Conservation (phyloP, 1,140 invertebrate species). For the Heliothis subflexa region DNA sequence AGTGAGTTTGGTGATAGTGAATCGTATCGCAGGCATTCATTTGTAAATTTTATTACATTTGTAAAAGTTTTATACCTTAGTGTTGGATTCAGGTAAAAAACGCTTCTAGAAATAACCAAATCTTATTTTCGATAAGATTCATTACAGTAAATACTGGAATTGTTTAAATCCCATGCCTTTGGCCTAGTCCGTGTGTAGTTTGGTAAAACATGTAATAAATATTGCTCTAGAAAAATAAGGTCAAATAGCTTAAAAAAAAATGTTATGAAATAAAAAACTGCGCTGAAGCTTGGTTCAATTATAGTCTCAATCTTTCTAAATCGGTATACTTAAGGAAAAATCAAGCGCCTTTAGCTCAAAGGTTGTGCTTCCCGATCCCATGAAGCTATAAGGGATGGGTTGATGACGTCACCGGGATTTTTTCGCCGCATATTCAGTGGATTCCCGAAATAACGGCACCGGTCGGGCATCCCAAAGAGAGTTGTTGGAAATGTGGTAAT, state of each 20-base stretch:
- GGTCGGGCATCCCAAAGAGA: conserved; percentile 13
- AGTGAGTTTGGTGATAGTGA: conserved; percentile 3
- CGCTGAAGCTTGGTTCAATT: neutral
- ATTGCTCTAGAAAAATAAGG: neutral
- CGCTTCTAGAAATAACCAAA: neutral
- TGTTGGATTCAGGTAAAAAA: neutral
- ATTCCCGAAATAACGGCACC: conserved; percentile 42
- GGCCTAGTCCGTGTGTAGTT: no score
- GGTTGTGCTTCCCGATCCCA: conserved; percentile 24
- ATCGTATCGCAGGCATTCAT: neutral
- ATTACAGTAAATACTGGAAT: neutral
- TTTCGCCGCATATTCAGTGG: conserved; percentile 25
- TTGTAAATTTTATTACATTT: conserved; percentile 21
- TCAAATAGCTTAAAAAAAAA: neutral
- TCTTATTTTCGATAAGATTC: neutral
- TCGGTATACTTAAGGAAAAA: conserved; percentile 6
- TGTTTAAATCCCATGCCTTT: neutral
- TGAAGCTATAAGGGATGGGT: conserved; percentile 40
- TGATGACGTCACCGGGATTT: conserved; percentile 48
- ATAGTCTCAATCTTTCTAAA: neutral
- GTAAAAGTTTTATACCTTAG: conserved; percentile 4
- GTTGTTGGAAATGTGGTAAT: conserved; percentile 8
- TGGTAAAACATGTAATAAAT: no score
- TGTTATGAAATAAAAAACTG: neutral
- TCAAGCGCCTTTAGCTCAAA: conserved; percentile 38